Percentiles rank a stretch among this genome's conserved stretches.
phyloP scores from a whole-genome alignment of 2,113 vertebrate species.

The Larimichthys polyactis region DNA sequence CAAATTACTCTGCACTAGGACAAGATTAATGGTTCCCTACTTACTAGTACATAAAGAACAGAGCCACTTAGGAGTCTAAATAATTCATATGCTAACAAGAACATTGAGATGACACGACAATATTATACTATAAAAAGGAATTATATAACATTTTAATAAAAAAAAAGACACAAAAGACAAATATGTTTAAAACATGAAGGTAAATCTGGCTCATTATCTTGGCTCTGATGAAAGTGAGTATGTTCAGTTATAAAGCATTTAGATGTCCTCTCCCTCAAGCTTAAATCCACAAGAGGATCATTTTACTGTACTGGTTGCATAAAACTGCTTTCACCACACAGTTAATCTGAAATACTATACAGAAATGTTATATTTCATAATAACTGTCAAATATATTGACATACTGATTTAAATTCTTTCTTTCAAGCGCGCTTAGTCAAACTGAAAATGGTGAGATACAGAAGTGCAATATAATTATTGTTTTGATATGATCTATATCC shows the following conservation, averaged over 20 bases:
- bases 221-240: constrained; percentile 3
- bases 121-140: constrained; percentile 14
- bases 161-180: not conserved
- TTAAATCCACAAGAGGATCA: not conserved
- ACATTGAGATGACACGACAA: constrained; percentile 20
- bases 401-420: not conserved
- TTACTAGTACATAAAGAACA: constrained; percentile 20
- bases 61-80: constrained; percentile 37
- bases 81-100: constrained; percentile 25
- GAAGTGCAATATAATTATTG: constrained; percentile 4
- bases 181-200: not conserved
- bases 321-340: not conserved
- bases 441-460: not conserved
- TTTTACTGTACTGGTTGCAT: not conserved
- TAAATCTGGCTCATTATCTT: constrained; percentile 27
- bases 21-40: constrained; percentile 21
- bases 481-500: not conserved
- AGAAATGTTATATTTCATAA: not conserved
- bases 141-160: constrained; percentile 24
- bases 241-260: constrained; percentile 10
- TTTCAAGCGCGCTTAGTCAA: not conserved
- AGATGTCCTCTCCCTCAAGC: not conserved
- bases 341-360: constrained; percentile 3
- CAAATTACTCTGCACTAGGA: constrained; percentile 25
- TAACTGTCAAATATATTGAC: constrained; percentile 8